Base-by-base conservation (phyloP, 1,140 invertebrate species). In the Holcopasites calliopsidis region DNA sequence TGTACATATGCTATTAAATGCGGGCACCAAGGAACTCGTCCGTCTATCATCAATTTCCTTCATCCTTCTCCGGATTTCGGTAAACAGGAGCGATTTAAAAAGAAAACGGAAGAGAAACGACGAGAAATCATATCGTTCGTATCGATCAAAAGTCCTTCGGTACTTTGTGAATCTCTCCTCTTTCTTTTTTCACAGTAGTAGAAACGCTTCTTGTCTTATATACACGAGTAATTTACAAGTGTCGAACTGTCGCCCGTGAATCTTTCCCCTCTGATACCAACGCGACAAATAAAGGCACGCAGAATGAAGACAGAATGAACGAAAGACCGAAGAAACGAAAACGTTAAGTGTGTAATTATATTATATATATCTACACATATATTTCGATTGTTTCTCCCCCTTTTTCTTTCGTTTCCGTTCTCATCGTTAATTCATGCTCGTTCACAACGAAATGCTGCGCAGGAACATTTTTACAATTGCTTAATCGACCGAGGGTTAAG, bases 391-490 rank as follows among this genome's bases (percentile, higher is more conserved):
- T n/a, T 6, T 69, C 5, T 18, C 13, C 16, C 8, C 31, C 6
- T 23, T 31, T 71, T n/a, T 54, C 21, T 52, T 35, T 61, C 60
- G 74, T 71, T 38, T 42, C 69, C 40, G 23, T 72, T 61, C 66
- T 78, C 13, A n/a, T n/a, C 26, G 28, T 60, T 23, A 0, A 13
- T 26, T 61, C 28, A 8, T 47, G 40, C 62, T n/a, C 65, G 44
- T 69, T 92, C 89, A 92, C 92, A 90, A 88, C 91, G 92, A 92
- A 92, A 92, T 92, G 91, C 90, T 92, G 91, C 91, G 90, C 89
- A 92, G 91, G 91, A 92, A 92, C 91, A 92, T 92, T 91, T 88
- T 50, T 62, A 90, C 88, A 86, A 80, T 70, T 82, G 47, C 86
- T 85, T 86, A 44, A 87, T 89, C 87, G 77, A 62, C 55, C 79